Evolutionary conservation across 2,888 invertebrate species (phyloP).

Genomic region (Eueremaeus valkanovi): DNA sequence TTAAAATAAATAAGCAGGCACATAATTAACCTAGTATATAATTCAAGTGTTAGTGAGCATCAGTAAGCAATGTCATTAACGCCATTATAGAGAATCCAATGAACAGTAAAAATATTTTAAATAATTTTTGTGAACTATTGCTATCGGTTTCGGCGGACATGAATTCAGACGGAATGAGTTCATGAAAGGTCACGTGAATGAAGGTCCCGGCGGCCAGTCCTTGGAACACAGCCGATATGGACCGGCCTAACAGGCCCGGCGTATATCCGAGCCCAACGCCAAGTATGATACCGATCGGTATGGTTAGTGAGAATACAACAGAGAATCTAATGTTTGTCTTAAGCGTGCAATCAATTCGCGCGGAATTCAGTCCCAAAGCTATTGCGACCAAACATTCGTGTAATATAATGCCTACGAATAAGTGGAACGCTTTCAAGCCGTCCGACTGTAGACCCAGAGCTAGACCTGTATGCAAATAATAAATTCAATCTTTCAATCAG

Average conservation of each 20-base stretch:
- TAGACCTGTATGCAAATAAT: constrained; percentile 50
- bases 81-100: constrained; percentile 46
- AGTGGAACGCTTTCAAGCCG: constrained; percentile 48
- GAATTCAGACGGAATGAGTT: constrained; percentile 50
- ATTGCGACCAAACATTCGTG: constrained; percentile 51
- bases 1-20: no score
- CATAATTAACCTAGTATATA: no score
- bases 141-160: background rate
- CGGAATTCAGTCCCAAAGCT: constrained; percentile 51
- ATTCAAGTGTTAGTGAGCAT: background rate
- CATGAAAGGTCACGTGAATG: constrained; percentile 52
- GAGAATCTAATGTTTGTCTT: constrained; percentile 48
- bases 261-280: constrained; percentile 50
- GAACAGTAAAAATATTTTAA: constrained; percentile 48
- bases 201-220: constrained; percentile 52
- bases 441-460: constrained; percentile 52
- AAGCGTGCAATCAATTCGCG: constrained; percentile 46
- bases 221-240: constrained; percentile 51
- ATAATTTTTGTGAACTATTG: constrained; percentile 44
- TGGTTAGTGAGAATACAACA: constrained; percentile 49
- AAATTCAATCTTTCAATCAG: no score
- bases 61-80: constrained; percentile 38
- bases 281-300: constrained; percentile 51
- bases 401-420: constrained; percentile 51
- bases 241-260: constrained; percentile 48